Evolutionary conservation across 2,113 vertebrate species (phyloP).

Genomic region (Gnathochromis pfefferi): DNA sequence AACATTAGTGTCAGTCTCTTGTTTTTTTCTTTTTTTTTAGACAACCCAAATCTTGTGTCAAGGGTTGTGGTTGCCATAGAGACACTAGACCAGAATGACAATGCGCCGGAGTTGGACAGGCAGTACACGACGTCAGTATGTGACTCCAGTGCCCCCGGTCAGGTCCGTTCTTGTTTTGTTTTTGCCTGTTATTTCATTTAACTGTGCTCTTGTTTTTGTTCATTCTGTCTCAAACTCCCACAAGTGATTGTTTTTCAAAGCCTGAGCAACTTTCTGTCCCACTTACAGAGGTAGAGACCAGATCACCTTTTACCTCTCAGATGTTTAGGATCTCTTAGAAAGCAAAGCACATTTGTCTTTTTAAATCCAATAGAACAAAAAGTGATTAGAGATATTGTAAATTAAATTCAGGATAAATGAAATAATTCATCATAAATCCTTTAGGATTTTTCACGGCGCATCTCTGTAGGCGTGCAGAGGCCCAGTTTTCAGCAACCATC

Average conservation of each 20-base stretch:
- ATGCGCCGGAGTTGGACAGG: slow-evolving; percentile 80
- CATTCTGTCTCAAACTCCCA: neutral
- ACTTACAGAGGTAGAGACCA: neutral
- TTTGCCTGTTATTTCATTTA: neutral
- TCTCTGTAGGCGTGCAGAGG: neutral
- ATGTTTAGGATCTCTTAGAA: neutral
- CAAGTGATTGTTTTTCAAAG: neutral
- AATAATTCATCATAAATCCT: neutral
- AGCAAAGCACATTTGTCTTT: neutral
- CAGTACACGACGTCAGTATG: slow-evolving; percentile 81
- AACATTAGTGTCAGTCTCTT: neutral
- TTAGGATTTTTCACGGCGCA: neutral
- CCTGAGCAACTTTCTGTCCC: neutral
- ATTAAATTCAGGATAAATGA: neutral
- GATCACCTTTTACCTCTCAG: neutral
- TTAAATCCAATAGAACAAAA: neutral
- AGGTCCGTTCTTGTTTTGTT: slow-evolving; percentile 61
- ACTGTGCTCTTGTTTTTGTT: neutral
- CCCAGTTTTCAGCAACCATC: neutral
- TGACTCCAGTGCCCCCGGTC: slow-evolving; percentile 77
- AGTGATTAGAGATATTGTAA: neutral
- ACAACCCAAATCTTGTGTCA: slow-evolving; percentile 81
- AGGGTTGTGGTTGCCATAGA: slow-evolving; percentile 81
- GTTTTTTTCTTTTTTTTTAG: slow-evolving; percentile 42
- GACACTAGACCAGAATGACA: slow-evolving; percentile 87